Evolutionary conservation across 2,797 vertebrate species (phyloP), one percentile per base, ranked within the genome.

Genomic region (Trachurus trachurus): DNA sequence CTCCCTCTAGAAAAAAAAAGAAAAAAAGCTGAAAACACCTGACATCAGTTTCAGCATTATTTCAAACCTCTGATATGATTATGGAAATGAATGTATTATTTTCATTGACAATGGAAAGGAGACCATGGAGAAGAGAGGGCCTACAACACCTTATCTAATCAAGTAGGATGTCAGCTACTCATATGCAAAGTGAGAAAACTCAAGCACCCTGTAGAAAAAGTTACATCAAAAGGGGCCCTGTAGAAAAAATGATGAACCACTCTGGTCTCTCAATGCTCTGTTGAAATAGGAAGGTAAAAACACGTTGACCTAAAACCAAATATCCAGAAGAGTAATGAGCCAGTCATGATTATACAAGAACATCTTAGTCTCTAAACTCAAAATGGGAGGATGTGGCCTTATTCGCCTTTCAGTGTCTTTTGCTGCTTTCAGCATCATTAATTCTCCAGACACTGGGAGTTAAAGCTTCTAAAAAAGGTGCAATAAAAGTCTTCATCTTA

Each of bases 391-490:
- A 81, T 70, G 78, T 59, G 82, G 77, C 78, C 71, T 73, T 21
- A 11, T 78, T 80, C 69, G 68, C 59, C 67, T 84, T 53, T 82
- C 81, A 54, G 66, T 61, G 66, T 81, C 74, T 71, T 74, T 45
- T 53, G 53, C 67, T 71, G 42, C 54, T 61, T 81, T 84, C 72
- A 72, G 82, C 67, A 44, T 78, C 60, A 42, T 63, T 62, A 63
- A 74, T 86, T 70, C 62, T 16, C 9, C 64, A 54, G 74, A 88
- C 71, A 57, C 54, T 29, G 80, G 83, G 26, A 59, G 74, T 89
- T 89, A 93, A 92, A 90, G 88, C 88, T 88, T 88, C 85, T 89
- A 90, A 73, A 91, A 92, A 93, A 90, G 83, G 76, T 86, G 82
- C 83, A 86, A 76, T 91, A 85, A 77, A 88, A 87, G 64, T 90